Evolutionary conservation across 1,140 invertebrate species (phyloP).

Genomic region (Pogonus chalceus): DNA sequence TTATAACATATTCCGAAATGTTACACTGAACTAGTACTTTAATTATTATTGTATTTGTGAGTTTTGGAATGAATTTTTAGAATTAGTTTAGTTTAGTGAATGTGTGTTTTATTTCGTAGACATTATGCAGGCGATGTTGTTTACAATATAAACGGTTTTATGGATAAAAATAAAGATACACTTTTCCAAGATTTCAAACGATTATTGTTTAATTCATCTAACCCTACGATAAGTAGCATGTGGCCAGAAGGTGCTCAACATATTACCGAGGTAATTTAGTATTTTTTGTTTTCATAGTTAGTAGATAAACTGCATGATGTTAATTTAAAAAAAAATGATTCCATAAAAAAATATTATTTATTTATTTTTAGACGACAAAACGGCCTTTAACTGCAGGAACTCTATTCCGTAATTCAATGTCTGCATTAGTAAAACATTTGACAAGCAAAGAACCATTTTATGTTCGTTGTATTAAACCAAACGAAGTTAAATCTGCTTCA

Average conservation of each 20-base stretch:
- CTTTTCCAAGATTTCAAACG: conserved; percentile 94
- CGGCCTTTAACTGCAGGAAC: conserved; percentile 86
- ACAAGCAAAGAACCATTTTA: conserved; percentile 91
- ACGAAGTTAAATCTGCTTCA: conserved; percentile 79
- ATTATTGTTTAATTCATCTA: conserved; percentile 71
- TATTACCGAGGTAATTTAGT: conserved; percentile 62
- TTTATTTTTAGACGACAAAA: conserved; percentile 69
- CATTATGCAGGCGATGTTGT: conserved; percentile 96
- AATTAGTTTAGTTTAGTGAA: neutral
- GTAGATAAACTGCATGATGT: neutral
- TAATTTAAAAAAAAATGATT: neutral
- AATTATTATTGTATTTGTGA: neutral
- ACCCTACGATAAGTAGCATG: conserved; percentile 71
- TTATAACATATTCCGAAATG: too few species aligned
- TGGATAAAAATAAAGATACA: conserved; percentile 94
- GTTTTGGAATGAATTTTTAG: neutral
- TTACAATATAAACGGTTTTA: conserved; percentile 80
- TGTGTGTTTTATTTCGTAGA: conserved; percentile 32
- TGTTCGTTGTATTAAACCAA: conserved; percentile 93
- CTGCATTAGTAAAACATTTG: conserved; percentile 77
- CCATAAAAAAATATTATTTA: neutral
- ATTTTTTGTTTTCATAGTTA: neutral
- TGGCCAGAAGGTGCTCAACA: conserved; percentile 90
- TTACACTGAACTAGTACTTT: neutral
- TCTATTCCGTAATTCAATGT: conserved; percentile 91